These are phyloP conservation scores for Engraulis encrasicolus DNA, from an alignment of 2,113 vertebrate species.

Conservation along the genomic window DNA sequence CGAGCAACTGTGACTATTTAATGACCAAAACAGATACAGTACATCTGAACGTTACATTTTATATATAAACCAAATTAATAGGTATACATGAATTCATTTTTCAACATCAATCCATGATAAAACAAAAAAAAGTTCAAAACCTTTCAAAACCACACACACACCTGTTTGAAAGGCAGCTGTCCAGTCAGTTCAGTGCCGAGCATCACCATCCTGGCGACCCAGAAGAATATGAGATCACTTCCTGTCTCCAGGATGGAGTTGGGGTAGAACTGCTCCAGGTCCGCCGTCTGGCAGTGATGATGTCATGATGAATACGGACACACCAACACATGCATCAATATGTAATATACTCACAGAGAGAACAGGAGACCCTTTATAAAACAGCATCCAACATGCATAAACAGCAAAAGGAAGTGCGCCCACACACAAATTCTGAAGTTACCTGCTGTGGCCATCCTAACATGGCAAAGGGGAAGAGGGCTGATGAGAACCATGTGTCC, in stretches of 20 bases:
- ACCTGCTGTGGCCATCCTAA: slow-evolving; percentile 89
- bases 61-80: too few relatives aligned
- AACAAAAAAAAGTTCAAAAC: neutral
- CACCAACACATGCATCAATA: too few relatives aligned
- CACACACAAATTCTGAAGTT: neutral
- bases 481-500: slow-evolving; percentile 93
- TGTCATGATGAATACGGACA: slow-evolving; percentile 1
- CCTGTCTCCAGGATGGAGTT: slow-evolving; percentile 88
- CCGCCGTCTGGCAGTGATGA: slow-evolving; percentile 72
- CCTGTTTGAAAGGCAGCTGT: slow-evolving; percentile 86
- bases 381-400: neutral
- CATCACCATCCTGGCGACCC: slow-evolving; percentile 94
- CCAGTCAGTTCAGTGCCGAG: slow-evolving; percentile 84
- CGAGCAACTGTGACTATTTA: too few relatives aligned
- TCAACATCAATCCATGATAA: neutral
- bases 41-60: too few relatives aligned
- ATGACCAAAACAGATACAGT: too few relatives aligned
- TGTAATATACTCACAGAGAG: neutral
- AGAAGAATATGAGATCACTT: slow-evolving; percentile 92
- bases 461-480: slow-evolving; percentile 88
- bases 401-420: neutral
- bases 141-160: slow-evolving; percentile 52
- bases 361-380: too few relatives aligned
- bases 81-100: too few relatives aligned
- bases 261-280: slow-evolving; percentile 85